Evolutionary conservation across 2,888 invertebrate genomes (phyloP).

Genomic region (Subacronicta megacephala): DNA sequence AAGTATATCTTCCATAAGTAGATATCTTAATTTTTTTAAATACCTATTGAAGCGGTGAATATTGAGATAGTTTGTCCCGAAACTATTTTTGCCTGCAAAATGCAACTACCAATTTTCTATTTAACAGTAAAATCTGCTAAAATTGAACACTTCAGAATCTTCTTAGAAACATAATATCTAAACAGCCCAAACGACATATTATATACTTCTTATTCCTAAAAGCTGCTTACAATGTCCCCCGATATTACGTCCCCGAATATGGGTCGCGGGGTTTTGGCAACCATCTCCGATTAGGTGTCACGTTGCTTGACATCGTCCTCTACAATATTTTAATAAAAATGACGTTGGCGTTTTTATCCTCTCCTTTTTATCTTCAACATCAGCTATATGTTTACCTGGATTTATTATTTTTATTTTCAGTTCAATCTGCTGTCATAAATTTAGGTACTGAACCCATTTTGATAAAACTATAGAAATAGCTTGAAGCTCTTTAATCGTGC

Average conservation of each 20-base stretch:
- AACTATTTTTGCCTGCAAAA: no score
- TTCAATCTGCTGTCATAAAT: no score
- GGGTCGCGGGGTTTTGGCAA: constrained; percentile 43
- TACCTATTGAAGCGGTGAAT: no score
- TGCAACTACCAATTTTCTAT: no score
- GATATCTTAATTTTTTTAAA: no score
- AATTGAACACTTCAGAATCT: not conserved
- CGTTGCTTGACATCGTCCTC: constrained; percentile 29
- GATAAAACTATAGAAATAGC: no score
- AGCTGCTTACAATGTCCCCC: constrained; percentile 16
- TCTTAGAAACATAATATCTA: constrained; percentile 4
- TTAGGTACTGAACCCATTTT: no score
- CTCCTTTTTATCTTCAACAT: constrained; percentile 1
- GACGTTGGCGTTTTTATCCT: constrained; percentile 10
- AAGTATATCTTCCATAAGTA: no score
- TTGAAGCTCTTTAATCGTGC: no score
- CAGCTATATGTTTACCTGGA: no score
- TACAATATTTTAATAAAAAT: constrained; percentile 39
- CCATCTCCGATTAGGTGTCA: constrained; percentile 36
- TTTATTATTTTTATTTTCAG: not conserved
- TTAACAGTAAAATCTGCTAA: no score
- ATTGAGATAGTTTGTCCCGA: no score
- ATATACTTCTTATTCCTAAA: constrained; percentile 20
- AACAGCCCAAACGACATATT: constrained; percentile 3
- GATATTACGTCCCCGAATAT: constrained; percentile 35